A percentile compares a stretch with the other conserved stretches of the same genome.
Evolutionary conservation across 2,113 vertebrate genomes (phyloP).

Genomic region (Protobothrops flavoviridis): DNA sequence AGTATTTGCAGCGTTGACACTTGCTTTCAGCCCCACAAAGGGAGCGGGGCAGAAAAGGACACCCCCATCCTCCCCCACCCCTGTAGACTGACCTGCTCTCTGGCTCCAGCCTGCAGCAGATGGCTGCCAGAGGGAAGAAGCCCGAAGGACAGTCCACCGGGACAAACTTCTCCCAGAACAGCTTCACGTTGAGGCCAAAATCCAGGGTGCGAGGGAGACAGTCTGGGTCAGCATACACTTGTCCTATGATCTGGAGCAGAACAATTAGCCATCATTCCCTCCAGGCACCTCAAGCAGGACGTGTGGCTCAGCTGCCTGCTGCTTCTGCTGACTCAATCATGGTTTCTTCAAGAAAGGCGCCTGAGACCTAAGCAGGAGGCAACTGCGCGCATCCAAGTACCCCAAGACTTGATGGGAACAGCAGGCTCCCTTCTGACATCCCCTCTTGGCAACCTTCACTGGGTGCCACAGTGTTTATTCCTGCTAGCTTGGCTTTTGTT

Average conservation of each 20-base stretch:
- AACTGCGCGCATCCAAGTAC: background rate
- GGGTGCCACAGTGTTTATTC: background rate
- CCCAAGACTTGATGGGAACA: background rate
- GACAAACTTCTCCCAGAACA: constrained; percentile 96
- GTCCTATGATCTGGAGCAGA: constrained; percentile 88
- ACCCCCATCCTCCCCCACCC: background rate
- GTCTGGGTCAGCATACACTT: constrained; percentile 94
- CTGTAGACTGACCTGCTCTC: constrained; percentile 81
- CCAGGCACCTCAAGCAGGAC: background rate
- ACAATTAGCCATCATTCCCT: background rate
- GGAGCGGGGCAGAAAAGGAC: background rate
- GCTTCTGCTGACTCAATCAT: background rate
- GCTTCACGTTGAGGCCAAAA: constrained; percentile 91
- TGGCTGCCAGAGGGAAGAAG: constrained; percentile 91
- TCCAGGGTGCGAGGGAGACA: constrained; percentile 92
- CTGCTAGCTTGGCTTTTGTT: background rate
- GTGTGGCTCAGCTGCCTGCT: background rate
- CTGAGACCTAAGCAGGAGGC: background rate
- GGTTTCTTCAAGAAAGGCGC: background rate
- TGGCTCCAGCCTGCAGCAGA: constrained; percentile 89
- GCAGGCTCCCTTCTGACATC: background rate
- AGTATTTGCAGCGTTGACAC: no score
- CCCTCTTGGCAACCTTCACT: background rate
- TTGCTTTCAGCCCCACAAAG: background rate
- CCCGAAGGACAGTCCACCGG: constrained; percentile 89